Evolutionary conservation across 2,113 vertebrate genomes (phyloP), one percentile per base, ranked within the genome.

Genomic region (Cinclus mexicanus): DNA sequence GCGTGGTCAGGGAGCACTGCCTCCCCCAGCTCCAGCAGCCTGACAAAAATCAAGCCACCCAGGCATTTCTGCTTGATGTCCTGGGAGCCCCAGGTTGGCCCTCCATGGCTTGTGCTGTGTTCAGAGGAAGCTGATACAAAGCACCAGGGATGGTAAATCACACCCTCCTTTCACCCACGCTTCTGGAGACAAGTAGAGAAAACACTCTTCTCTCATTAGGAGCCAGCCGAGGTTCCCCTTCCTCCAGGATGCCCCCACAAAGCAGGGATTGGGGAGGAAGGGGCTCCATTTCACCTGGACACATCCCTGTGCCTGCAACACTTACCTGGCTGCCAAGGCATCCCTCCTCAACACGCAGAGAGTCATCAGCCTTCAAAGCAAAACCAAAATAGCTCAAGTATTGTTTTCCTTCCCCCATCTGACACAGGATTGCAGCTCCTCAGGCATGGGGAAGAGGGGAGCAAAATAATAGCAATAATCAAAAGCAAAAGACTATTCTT

Each of bases 371-470:
- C 92, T 93, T 93, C 49, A 86, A 92, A 91, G 69, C 85, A 94
- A 91, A 95, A 83, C 92, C 95, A 95, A 90, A 95, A 79, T 2
- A 89, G 42, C 93, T 85, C 92, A 94, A 91, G 12, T 14, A 47
- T 72, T 75, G 61, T 64, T 65, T 84, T 74, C 83, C 81, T 64
- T 86, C 93, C 91, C 92, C 89, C 92, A 88, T 77, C 93, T 89
- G 89, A 92, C 72, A 88, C 55, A 12, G 80, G 65, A 82, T 47
- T 94, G 80, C 90, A 93, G 93, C 82, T 90, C 83, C 90, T 94
- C 82, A 85, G 72, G 64, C 87, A 83, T 71, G 80, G 90, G 64
- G 86, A 96, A 35, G 83, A 93, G n/a, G 10, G 75, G 23, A 96
- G 76, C 67, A 94, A 76, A 95, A 71, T n/a, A 33, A 60, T 56